Evolutionary conservation across 2,797 vertebrate genomes (phyloP), one percentile per base, ranked within the genome.

Genomic region (Novumbra hubbsi): DNA sequence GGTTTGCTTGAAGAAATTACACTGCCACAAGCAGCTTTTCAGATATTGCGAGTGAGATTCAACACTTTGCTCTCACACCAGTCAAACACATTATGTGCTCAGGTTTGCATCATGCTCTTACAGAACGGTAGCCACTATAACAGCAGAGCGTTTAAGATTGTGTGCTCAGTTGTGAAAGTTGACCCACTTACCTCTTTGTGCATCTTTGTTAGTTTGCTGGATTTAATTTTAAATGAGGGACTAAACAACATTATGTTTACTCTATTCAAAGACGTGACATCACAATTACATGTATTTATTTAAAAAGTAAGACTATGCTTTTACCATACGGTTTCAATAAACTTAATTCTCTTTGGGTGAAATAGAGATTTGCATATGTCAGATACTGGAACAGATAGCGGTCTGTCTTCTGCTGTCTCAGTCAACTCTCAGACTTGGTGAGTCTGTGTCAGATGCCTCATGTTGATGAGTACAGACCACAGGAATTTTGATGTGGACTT

Each of bases 391-490:
- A 41, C 66, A 68, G 66, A 41, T 48, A 24, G 34, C 14, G 27
- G 66, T 5, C 21, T 68, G 66, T 69, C 68, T 45, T 69, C 16
- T 72, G 60, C 19, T 70, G 32, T 57, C 17, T 65, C 62, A 67
- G 49, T 63, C 50, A 64, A 27, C 49, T 64, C 38, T 64, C 21
- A 63, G 60, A 45, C 16, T 34, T 64, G 1, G 34, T 73, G 72
- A 64, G 41, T 63, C 24, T 24, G 68, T 68, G 74, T 76, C 74
- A 76, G 32, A 82, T 83, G 66, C 71, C 69, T 80, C 66, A 64
- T 30, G 45, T 52, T 76, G 62, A 2, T 60, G 77, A 34, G 27
- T 5, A 24, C 68, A 69, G 38, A 68, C 41, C 27, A 49, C 21
- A 24, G 21, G 6, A 16, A 19, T 28, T 32, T 38, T 2, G 30